Evolutionary conservation across 2,797 vertebrate genomes (phyloP).

Genomic region (Sebastes iracundus): DNA sequence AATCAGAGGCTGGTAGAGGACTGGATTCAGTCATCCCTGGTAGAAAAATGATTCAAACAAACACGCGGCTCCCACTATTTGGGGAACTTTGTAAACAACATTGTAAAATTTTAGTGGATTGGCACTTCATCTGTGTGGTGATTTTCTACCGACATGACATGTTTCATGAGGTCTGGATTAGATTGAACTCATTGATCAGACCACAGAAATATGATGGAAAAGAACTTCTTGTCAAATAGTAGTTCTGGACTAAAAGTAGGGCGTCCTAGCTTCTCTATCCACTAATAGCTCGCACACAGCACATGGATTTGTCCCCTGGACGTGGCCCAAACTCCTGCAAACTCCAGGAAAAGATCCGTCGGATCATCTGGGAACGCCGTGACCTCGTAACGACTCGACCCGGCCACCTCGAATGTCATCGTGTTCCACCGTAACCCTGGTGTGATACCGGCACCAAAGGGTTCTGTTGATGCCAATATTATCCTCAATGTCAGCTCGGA

Average conservation of each 20-base stretch:
- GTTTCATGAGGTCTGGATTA: slow-evolving; percentile 25
- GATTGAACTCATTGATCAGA: slow-evolving; percentile 24
- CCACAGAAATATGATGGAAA: slow-evolving; percentile 9
- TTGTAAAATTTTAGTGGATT: slow-evolving; percentile 51
- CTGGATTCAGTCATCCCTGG: slow-evolving; percentile 54
- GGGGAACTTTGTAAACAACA: slow-evolving; percentile 54
- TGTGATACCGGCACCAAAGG: slow-evolving; percentile 58
- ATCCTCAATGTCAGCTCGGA: slow-evolving; percentile 70
- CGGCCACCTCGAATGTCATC: slow-evolving; percentile 67
- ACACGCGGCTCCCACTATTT: slow-evolving; percentile 44
- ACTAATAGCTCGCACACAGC: slow-evolving; percentile 31
- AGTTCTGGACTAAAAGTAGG: slow-evolving; percentile 41
- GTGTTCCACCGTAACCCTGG: slow-evolving; percentile 48
- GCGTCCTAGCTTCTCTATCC: slow-evolving; percentile 24
- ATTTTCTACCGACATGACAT: slow-evolving; percentile 22
- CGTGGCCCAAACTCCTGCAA: slow-evolving; percentile 42
- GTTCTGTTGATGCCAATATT: slow-evolving; percentile 73
- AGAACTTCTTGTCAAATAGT: slow-evolving; percentile 13
- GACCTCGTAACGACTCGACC: slow-evolving; percentile 55
- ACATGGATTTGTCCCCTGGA: slow-evolving; percentile 39
- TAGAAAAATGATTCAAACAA: slow-evolving; percentile 55
- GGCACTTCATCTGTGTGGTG: slow-evolving; percentile 26
- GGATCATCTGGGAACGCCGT: slow-evolving; percentile 39
- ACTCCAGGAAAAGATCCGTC: slow-evolving; percentile 47
- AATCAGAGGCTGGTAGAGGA: slow-evolving; percentile 57